Base-by-base conservation (phyloP, 2,888 invertebrate genomes). In the Leptarthrus brevirostris region DNA sequence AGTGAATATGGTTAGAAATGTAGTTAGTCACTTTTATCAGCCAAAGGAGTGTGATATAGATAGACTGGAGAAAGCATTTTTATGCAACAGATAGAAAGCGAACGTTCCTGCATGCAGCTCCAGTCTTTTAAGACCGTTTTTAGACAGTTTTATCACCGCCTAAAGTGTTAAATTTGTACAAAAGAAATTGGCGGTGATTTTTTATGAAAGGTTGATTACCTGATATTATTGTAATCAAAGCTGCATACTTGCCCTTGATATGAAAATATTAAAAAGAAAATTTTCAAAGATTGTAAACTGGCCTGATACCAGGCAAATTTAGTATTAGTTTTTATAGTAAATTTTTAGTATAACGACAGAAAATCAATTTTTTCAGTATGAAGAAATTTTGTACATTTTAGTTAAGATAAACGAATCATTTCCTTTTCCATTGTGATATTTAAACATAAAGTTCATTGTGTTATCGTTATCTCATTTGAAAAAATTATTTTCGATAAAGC, bases 181-280 rank as follows among this genome's bases (percentile, higher is more conserved):
- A 34, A 52, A 34, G 10, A 18, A 36, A 16, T 30, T 61, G 40
- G 61, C 61, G 61, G 40, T 22, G 52, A 40, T 61, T 36, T 6
- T 70, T 53, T 70, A 20, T 34, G 22, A 20, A 52, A 70, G 26
- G 8, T 30, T 58, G 34, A 24, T 14, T 16, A 61, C 49, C 61
- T 49, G 58, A 30, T 30, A 30, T 30, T 30, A 30, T 30, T 30
- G 30, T 30, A 30, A 30, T 30, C 30, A 30, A 72, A 61, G 73
- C 73, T 66, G 73, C 49, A 73, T 30, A 73, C 73, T 73, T 73
- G 73, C 73, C 73, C 66, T 40, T 36, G 22, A 22, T 53, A 53
- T 53, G 22, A 5, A 22, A 22, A 12, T 44, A 3, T 44, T 44
- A 20, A 22, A 20, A 22, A 18, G 20, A 53, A 16, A 53, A 20